A percentile compares a stretch with the other conserved stretches of the same genome.
phyloP scores from a whole-genome alignment of 1,140 invertebrate species.

The Rhopalosiphum maidis region DNA sequence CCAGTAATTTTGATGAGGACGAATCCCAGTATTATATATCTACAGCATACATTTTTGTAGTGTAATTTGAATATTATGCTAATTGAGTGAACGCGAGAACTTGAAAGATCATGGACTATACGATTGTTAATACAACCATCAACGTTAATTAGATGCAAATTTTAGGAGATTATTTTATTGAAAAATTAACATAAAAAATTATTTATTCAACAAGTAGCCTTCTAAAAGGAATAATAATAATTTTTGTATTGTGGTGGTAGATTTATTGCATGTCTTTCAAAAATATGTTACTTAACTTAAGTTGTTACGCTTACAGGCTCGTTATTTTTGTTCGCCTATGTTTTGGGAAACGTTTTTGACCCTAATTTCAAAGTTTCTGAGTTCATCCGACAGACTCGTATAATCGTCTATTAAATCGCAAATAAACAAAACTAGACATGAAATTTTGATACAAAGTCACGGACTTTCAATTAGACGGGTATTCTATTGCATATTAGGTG shows the following conservation, averaged over 20 bases:
- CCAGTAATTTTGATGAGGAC: background rate
- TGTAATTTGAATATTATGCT: background rate
- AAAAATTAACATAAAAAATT: background rate
- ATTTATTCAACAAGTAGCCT: slow-evolving; percentile 10
- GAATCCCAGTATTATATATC: background rate
- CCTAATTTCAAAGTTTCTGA: slow-evolving; percentile 22
- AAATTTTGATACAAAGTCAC: slow-evolving; percentile 10
- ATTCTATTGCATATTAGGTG: background rate
- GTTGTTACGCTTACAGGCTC: background rate
- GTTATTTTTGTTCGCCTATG: background rate
- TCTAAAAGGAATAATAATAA: background rate
- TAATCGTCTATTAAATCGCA: background rate
- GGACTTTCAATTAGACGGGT: background rate
- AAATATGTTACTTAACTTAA: background rate
- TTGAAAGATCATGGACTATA: background rate
- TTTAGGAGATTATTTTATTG: slow-evolving; percentile 6
- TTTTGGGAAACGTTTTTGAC: background rate
- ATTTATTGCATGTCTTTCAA: background rate
- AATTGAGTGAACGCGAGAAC: background rate
- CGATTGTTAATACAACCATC: background rate
- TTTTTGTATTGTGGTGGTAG: background rate
- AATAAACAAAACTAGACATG: slow-evolving; percentile 23
- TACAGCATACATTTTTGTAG: background rate
- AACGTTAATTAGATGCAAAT: background rate
- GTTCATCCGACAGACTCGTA: slow-evolving; percentile 17